Evolutionary conservation across 2,888 invertebrate species (phyloP).

Genomic region (Hydropsyche betteni): DNA sequence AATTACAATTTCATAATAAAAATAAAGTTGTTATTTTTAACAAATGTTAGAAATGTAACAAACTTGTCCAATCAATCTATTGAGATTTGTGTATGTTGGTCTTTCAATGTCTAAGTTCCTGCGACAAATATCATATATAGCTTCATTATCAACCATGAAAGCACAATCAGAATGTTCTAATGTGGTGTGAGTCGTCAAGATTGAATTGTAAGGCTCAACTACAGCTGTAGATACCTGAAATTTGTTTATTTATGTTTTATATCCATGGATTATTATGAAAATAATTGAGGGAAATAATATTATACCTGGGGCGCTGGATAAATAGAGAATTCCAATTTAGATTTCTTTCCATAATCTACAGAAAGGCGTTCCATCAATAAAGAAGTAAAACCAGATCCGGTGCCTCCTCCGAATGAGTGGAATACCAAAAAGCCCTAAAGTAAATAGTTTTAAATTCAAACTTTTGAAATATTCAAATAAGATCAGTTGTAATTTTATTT

Average conservation of each 20-base stretch:
- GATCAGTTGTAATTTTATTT: conserved; percentile 13
- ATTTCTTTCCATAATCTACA: conserved; percentile 93
- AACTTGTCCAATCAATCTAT: conserved; percentile 82
- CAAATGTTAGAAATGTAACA: background rate
- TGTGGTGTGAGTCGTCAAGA: conserved; percentile 91
- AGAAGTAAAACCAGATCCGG: conserved; percentile 92
- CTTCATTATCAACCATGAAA: conserved; percentile 93
- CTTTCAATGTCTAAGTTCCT: conserved; percentile 86
- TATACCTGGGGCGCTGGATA: conserved; percentile 92
- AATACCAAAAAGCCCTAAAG: conserved; percentile 72
- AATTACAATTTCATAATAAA: conserved; percentile 39
- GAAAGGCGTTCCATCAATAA: conserved; percentile 91
- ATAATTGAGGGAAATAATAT: conserved; percentile 44
- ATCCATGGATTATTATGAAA: background rate
- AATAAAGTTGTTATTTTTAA: background rate
- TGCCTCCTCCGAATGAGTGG: conserved; percentile 91
- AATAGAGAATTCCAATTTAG: conserved; percentile 91
- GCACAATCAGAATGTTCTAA: conserved; percentile 88
- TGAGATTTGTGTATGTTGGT: conserved; percentile 86
- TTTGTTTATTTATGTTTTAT: background rate
- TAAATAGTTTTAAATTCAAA: too few species aligned
- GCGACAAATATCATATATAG: conserved; percentile 88
- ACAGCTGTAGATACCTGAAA: conserved; percentile 82
- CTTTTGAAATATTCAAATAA: background rate
- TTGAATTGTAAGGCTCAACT: conserved; percentile 91